Conservation (phyloP, 2,797 vertebrate species). For the Microhierax caerulescens region DNA sequence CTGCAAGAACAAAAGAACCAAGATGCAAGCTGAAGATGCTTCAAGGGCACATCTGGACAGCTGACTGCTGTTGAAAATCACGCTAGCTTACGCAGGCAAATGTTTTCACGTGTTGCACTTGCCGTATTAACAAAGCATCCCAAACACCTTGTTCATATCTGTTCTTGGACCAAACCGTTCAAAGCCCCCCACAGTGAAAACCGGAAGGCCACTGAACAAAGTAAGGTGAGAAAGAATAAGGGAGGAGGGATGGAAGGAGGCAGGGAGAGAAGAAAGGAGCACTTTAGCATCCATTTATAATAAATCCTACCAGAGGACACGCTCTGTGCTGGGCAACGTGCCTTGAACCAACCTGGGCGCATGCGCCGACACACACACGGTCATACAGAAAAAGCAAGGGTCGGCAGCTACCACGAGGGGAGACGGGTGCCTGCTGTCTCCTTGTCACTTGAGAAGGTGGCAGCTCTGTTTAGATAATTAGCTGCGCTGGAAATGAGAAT, state of each 20-base stretch:
- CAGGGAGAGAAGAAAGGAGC: not conserved
- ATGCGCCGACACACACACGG: not conserved
- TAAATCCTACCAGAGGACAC: not conserved
- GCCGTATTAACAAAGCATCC: not conserved
- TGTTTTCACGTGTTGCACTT: not conserved
- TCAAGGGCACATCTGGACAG: constrained; percentile 49
- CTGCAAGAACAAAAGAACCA: not conserved
- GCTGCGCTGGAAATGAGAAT: constrained; percentile 16
- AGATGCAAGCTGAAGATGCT: not conserved
- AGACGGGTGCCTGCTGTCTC: not conserved
- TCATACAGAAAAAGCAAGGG: not conserved
- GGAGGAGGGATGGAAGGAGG: not conserved
- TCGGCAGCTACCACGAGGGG: not conserved
- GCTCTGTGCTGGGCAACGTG: not conserved
- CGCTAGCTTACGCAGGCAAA: not conserved
- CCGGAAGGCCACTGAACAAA: not conserved
- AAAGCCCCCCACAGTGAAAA: not conserved
- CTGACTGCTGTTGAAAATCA: not conserved
- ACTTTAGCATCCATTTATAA: not conserved
- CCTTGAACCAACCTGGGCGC: not conserved
- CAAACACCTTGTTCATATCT: not conserved
- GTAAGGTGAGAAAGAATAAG: not conserved
- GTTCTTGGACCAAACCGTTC: not conserved
- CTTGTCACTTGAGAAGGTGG: not conserved
- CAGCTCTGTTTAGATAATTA: constrained; percentile 9